Evolutionary conservation across 2,888 invertebrate species (phyloP).

Genomic region (Erebia epiphron): DNA sequence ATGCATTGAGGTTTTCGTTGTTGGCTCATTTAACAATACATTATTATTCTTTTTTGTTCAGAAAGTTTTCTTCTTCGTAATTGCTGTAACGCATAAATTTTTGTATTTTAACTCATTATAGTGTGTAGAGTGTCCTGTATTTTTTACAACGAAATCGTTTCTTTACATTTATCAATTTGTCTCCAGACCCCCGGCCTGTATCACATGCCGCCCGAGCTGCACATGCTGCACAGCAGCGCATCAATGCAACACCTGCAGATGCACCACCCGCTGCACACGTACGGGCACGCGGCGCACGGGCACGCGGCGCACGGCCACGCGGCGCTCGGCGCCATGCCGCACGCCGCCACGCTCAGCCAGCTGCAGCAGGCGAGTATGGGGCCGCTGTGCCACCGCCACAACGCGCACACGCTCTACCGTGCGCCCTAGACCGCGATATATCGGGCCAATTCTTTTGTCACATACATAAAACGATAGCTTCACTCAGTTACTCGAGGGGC

Average conservation of each 20-base stretch:
- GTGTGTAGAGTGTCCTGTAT: no score
- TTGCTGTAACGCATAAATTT: no score
- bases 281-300: slow-evolving; percentile 36
- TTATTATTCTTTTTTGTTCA: no score
- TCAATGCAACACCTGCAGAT: slow-evolving; percentile 73
- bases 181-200: slow-evolving; percentile 72
- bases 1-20: no score
- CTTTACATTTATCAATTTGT: not conserved
- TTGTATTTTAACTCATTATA: no score
- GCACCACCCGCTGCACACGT: slow-evolving; percentile 58
- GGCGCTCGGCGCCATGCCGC: slow-evolving; percentile 43
- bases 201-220: slow-evolving; percentile 79
- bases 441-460: not conserved
- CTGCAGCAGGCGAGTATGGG: slow-evolving; percentile 44
- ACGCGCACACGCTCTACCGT: slow-evolving; percentile 50
- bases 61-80: no score
- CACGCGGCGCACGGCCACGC: slow-evolving; percentile 43
- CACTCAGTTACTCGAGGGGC: not conserved
- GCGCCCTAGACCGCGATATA: slow-evolving; percentile 40
- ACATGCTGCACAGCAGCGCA: slow-evolving; percentile 70
- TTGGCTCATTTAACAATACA: no score
- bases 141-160: no score
- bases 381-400: slow-evolving; percentile 56
- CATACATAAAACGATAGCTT: not conserved
- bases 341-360: slow-evolving; percentile 38